Base-by-base conservation (phyloP, 2,113 vertebrate genomes). In the Smithornis capensis region DNA sequence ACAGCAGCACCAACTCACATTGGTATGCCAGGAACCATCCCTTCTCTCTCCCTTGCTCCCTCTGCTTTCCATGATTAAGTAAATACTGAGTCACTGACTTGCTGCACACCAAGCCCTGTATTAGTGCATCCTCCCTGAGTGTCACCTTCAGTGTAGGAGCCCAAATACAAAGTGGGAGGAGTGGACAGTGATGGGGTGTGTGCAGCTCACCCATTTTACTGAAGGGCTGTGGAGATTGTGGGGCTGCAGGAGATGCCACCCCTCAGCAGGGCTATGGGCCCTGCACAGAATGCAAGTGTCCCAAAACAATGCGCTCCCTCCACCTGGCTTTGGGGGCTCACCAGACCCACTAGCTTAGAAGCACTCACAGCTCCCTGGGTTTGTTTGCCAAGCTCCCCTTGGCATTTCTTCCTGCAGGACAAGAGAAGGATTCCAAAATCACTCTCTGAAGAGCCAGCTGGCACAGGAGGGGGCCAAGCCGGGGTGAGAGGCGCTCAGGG, bases 261-360 rank as follows among this genome's bases (percentile, higher is more conserved):
- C 18, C 44, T 18, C 1, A 0, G 9, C 4, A 1, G 10, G 56
- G 38, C 45, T 3, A 4, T 0, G 4, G 67, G 33, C 31, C 19
- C 8, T 18, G 37, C 29, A 73, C 27, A 25, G 31, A 53, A 63
- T 28, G 44, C 0, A 4, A 62, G 25, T 13, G n/a, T 47, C 38
- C 8, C 3, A 1, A 44, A 53, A 23, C 67, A 24, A 31, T 2
- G 21, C 22, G n/a, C 3, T 47, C 7, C 5, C 33, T 3, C 8
- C 0, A 0, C 53, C 25, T 45, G n/a, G 38, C 27, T 81, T 35
- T 24, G 6, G 28, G 17, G 31, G 8, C 10, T 79, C 28, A 8
- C 6, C 2, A 2, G 21, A 70, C 29, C 52, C 4, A 0, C 45
- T 1, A 1, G 21, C 52, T 84, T 44, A 92, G 75, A 75, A 53